Percentiles rank a stretch among this genome's conserved stretches.
These are phyloP conservation scores for Porites rus DNA, from an alignment of 92 coral and sea anemone genomes.

Conservation along the genomic window DNA sequence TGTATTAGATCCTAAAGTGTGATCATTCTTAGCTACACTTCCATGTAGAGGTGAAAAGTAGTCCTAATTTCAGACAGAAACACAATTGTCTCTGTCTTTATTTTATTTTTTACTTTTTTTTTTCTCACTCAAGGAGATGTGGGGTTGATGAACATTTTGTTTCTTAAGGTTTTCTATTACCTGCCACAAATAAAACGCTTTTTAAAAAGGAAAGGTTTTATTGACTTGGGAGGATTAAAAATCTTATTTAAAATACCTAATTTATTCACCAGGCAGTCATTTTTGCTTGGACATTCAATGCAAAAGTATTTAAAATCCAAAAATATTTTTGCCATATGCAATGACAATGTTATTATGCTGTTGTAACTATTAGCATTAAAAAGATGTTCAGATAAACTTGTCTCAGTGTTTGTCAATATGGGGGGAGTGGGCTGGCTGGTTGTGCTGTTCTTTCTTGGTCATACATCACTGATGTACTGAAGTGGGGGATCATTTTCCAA, in stretches of 20 bases:
- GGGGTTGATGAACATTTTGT: neutral
- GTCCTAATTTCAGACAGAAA: no score
- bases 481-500: no score
- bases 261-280: slow-evolving; percentile 6
- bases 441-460: no score
- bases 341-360: neutral
- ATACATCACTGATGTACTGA: no score
- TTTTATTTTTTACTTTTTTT: neutral
- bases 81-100: no score
- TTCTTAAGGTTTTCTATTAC: neutral
- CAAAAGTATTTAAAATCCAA: neutral
- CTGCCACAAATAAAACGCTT: slow-evolving; percentile 2
- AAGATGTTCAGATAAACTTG: neutral
- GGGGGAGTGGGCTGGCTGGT: neutral
- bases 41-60: no score
- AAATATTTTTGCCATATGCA: slow-evolving; percentile 8
- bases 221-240: slow-evolving; percentile 6
- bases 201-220: neutral
- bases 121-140: neutral
- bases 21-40: no score
- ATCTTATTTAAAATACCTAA: slow-evolving; percentile 33
- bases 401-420: neutral
- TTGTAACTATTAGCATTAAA: neutral
- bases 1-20: no score
- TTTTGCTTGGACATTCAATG: neutral